Conservation (phyloP, 2,888 invertebrate species). For the Melikaiella ostensackeni region DNA sequence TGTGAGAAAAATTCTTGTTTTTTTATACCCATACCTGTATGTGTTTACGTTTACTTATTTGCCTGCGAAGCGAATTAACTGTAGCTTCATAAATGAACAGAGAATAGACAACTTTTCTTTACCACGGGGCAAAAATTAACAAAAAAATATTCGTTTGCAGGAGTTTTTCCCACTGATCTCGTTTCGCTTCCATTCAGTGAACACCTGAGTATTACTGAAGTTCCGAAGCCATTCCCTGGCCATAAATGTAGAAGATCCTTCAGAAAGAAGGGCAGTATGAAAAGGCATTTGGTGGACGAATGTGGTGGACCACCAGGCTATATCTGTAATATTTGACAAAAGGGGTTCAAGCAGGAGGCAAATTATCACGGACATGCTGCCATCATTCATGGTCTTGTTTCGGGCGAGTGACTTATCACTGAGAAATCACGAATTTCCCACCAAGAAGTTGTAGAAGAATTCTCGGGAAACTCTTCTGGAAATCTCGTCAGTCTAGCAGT, state of each 20-base stretch:
- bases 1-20: background rate
- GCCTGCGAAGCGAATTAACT: background rate
- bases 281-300: slow-evolving; percentile 87
- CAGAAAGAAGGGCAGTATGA: slow-evolving; percentile 84
- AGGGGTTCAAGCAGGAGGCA: slow-evolving; percentile 83
- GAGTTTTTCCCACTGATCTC: background rate
- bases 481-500: too few species aligned
- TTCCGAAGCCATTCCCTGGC: slow-evolving; percentile 64
- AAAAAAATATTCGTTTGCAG: slow-evolving; percentile 8
- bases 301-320: slow-evolving; percentile 86
- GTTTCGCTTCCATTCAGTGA: background rate
- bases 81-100: background rate
- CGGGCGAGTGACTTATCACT: too few species aligned
- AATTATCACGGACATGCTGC: slow-evolving; percentile 73
- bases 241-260: slow-evolving; percentile 66
- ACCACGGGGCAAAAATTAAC: background rate
- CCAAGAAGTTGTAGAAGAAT: too few species aligned
- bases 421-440: too few species aligned
- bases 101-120: too few species aligned
- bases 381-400: slow-evolving; percentile 62
- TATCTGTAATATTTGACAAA: too few species aligned
- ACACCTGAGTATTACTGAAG: background rate
- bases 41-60: background rate
- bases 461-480: too few species aligned
- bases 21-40: background rate